A percentile compares a stretch with the other conserved stretches of the same genome.
Conservation (phyloP, 2,113 vertebrate species). For the Chamaea fasciata region DNA sequence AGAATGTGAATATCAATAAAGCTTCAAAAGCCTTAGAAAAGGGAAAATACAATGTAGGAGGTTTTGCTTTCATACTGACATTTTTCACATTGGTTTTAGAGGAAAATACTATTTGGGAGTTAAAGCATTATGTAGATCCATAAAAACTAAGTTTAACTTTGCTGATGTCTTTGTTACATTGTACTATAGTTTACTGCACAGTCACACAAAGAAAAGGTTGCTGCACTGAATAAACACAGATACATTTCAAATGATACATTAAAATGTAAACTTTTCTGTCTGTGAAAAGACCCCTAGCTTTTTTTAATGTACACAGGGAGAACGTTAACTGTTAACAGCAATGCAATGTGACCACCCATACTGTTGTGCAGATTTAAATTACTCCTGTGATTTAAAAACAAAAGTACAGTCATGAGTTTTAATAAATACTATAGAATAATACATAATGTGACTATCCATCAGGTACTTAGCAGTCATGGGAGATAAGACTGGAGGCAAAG, state of each 20-base stretch:
- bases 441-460: background rate
- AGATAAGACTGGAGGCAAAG: background rate
- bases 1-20: background rate
- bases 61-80: background rate
- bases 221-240: background rate
- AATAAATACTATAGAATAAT: background rate
- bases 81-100: background rate
- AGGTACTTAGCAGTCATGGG: background rate
- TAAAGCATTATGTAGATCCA: background rate
- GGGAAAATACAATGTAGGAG: background rate
- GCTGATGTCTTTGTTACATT: background rate
- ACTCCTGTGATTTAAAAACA: background rate
- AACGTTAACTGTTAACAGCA: background rate
- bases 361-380: background rate
- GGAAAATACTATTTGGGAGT: background rate
- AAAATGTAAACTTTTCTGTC: background rate
- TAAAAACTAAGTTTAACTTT: background rate
- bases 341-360: background rate
- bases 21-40: background rate
- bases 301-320: background rate
- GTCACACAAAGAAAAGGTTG: background rate
- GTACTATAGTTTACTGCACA: background rate
- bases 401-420: background rate
- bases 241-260: background rate
- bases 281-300: background rate